A percentile compares a stretch with the other conserved stretches of the same genome.
Evolutionary conservation across 2,797 vertebrate species (phyloP).

Genomic region (Melopsittacus undulatus): DNA sequence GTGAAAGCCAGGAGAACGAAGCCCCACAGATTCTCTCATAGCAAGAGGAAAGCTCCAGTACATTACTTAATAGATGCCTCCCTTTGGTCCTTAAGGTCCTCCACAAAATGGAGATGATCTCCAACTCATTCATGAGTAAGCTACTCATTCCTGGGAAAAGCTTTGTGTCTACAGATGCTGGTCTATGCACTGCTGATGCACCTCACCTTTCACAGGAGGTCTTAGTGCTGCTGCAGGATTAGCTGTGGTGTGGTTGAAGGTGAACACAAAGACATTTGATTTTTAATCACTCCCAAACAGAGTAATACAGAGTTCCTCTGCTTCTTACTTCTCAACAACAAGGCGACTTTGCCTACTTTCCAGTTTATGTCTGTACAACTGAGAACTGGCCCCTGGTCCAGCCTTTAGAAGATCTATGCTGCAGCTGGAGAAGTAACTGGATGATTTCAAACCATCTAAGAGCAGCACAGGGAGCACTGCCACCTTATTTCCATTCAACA

Average conservation of each 20-base stretch:
- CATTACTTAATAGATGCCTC: not conserved
- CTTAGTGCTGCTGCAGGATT: not conserved
- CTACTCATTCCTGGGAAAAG: not conserved
- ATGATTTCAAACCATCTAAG: not conserved
- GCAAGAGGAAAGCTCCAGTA: not conserved
- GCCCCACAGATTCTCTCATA: not conserved
- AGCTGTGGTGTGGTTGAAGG: not conserved
- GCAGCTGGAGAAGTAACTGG: not conserved
- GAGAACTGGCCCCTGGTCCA: not conserved
- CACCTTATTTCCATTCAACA: not conserved
- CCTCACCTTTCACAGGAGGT: not conserved
- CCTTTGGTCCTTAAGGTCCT: not conserved
- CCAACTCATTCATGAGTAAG: not conserved
- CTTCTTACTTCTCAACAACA: not conserved
- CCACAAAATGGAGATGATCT: not conserved
- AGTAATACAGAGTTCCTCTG: not conserved
- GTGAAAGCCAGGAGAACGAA: not conserved
- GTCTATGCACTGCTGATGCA: not conserved
- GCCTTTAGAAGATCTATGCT: not conserved
- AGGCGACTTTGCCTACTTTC: not conserved
- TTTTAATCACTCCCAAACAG: not conserved
- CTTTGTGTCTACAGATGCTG: not conserved
- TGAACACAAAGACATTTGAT: not conserved
- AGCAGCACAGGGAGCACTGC: not conserved
- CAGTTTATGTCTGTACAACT: not conserved